phyloP scores from a whole-genome alignment of 1,140 invertebrate genomes.

The Nebria ingens region DNA sequence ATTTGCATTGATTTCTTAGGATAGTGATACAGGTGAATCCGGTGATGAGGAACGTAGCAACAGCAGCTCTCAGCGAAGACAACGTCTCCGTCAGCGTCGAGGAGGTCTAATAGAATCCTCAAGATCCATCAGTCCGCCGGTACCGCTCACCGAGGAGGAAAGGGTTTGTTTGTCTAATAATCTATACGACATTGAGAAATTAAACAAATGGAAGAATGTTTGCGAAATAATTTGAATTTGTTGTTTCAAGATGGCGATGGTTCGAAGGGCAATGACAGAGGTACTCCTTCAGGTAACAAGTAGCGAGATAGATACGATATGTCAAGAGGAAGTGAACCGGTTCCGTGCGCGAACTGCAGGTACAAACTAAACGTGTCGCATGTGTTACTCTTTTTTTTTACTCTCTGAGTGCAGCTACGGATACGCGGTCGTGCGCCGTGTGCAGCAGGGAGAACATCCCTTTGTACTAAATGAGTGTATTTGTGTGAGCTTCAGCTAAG shows the following conservation, averaged over 20 bases:
- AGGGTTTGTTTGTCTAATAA: too few species aligned
- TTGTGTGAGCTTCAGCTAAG: conserved; percentile 10
- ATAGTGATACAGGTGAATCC: conserved; percentile 30
- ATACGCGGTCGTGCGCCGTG: conserved; percentile 5
- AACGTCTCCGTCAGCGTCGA: conserved; percentile 16
- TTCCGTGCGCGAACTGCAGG: conserved; percentile 31
- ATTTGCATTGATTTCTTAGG: conserved; percentile 21
- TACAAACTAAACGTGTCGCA: conserved; percentile 31
- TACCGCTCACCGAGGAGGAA: conserved; percentile 35
- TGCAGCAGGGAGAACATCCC: conserved; percentile 9
- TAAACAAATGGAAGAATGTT: conserved; percentile 3
- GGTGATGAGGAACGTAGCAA: conserved; percentile 20
- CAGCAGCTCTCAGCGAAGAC: conserved; percentile 16
- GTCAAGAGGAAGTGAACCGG: conserved; percentile 56
- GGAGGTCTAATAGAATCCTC: neutral
- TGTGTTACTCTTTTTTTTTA: conserved; percentile 12
- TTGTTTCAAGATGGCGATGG: conserved; percentile 78
- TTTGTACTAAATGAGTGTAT: conserved; percentile 11
- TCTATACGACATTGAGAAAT: conserved; percentile 19
- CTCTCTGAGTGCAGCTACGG: conserved; percentile 6
- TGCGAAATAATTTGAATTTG: conserved; percentile 13
- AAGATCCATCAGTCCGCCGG: conserved; percentile 3
- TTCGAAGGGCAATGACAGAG: conserved; percentile 79
- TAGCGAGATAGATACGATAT: conserved; percentile 71
- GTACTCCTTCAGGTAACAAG: conserved; percentile 88